Conservation (phyloP, 2,888 invertebrate species). For the Nematopogon swammerdamellus region DNA sequence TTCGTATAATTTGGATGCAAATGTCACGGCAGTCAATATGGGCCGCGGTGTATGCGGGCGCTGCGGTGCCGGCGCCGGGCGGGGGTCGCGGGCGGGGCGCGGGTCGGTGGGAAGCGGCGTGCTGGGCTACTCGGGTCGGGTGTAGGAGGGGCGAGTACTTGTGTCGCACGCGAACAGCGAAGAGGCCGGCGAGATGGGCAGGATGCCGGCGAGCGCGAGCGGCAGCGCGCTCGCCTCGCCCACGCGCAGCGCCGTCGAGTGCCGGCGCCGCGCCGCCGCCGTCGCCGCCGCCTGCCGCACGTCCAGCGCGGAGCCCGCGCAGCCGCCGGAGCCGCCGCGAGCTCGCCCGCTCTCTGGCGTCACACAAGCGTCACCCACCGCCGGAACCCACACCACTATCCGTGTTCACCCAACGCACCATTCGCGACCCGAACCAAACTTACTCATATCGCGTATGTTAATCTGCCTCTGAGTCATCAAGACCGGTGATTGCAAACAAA, state of each 20-base stretch:
- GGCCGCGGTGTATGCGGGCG: neutral
- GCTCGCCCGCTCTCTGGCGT: neutral
- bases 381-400: no score
- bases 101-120: neutral
- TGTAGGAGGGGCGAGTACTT: conserved; percentile 7
- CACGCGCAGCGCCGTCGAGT: conserved; percentile 15
- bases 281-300: conserved; percentile 9
- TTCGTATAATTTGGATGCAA: neutral
- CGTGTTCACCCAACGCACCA: no score
- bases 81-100: neutral
- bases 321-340: neutral
- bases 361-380: neutral
- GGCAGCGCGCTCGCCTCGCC: conserved; percentile 35
- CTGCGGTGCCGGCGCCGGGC: neutral
- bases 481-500: no score
- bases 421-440: no score
- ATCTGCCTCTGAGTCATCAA: no score
- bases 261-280: conserved; percentile 7
- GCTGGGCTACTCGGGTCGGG: neutral
- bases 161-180: conserved; percentile 13
- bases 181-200: conserved; percentile 15
- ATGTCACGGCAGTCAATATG: conserved; percentile 2
- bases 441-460: no score
- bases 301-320: conserved; percentile 4
- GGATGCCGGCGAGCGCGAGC: conserved; percentile 39